Conservation (phyloP, 2,797 vertebrate species). For the Eulemur mongoz region DNA sequence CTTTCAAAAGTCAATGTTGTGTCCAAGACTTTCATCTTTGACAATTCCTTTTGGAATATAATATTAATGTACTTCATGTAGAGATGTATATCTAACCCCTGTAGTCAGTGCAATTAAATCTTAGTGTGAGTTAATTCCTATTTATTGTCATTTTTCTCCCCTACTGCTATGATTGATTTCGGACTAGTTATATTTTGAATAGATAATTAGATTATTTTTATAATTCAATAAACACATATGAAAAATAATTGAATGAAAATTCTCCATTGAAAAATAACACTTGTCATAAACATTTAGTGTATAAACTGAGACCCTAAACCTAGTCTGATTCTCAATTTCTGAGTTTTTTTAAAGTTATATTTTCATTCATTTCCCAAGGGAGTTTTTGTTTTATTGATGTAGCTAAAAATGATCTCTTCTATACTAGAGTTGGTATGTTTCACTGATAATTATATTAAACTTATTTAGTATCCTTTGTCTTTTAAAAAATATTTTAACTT, state of each 20-base stretch:
- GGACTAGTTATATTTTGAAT: constrained; percentile 51
- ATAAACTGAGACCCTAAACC: not conserved
- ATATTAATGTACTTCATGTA: constrained; percentile 62
- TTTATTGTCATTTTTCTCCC: constrained; percentile 67
- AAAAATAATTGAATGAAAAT: constrained; percentile 66
- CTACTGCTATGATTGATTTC: constrained; percentile 72
- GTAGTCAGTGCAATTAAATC: constrained; percentile 71
- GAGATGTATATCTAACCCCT: constrained; percentile 66
- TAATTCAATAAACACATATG: constrained; percentile 61
- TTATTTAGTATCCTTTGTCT: not conserved
- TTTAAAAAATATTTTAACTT: not conserved
- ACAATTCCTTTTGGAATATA: constrained; percentile 6
- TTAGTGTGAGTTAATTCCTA: constrained; percentile 66
- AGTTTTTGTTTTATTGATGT: not conserved
- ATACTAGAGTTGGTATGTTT: not conserved
- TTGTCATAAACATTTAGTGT: not conserved
- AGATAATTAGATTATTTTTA: constrained; percentile 68
- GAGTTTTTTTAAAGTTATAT: not conserved
- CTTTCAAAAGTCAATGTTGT: constrained; percentile 32
- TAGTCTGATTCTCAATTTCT: not conserved
- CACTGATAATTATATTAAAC: not conserved
- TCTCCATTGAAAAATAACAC: constrained; percentile 46
- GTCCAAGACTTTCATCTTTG: constrained; percentile 1
- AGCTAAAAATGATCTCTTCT: not conserved
- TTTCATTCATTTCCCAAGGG: not conserved